These are phyloP conservation scores for Eumaeus atala DNA, from an alignment of 1,140 invertebrate species.

Conservation along the genomic window DNA sequence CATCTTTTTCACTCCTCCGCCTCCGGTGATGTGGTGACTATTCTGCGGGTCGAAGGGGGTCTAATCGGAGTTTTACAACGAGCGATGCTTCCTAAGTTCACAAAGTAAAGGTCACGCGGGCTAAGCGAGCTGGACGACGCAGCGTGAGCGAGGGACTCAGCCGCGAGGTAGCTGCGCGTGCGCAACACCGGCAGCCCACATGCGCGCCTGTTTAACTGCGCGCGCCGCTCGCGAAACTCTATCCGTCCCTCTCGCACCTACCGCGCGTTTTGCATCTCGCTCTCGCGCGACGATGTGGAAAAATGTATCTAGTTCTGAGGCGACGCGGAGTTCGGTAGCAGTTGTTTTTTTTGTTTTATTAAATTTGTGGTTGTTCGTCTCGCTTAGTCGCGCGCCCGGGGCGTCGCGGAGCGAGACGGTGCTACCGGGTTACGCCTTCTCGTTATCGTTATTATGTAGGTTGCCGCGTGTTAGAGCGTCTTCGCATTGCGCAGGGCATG, in stretches of 20 bases:
- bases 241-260: slow-evolving; percentile 42
- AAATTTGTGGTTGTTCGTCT: slow-evolving; percentile 72
- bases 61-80: slow-evolving; percentile 64
- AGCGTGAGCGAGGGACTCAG: slow-evolving; percentile 59
- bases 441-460: slow-evolving; percentile 69
- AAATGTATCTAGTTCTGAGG: slow-evolving; percentile 73
- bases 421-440: slow-evolving; percentile 72
- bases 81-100: slow-evolving; percentile 71
- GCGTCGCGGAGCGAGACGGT: slow-evolving; percentile 62
- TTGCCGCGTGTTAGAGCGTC: slow-evolving; percentile 64
- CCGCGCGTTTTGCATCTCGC: slow-evolving; percentile 27
- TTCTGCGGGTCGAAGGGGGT: slow-evolving; percentile 45
- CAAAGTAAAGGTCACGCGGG: slow-evolving; percentile 67
- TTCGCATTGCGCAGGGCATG: slow-evolving; percentile 56
- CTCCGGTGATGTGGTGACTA: slow-evolving; percentile 35
- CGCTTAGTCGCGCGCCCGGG: slow-evolving; percentile 62
- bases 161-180: slow-evolving; percentile 64
- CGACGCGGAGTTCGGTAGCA: slow-evolving; percentile 70
- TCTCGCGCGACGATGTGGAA: slow-evolving; percentile 58
- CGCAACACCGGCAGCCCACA: slow-evolving; percentile 72
- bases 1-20: slow-evolving; percentile 61
- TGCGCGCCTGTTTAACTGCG: slow-evolving; percentile 54
- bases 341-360: slow-evolving; percentile 66
- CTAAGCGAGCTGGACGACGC: slow-evolving; percentile 63
- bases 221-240: slow-evolving; percentile 36